Conservation (phyloP, 2,888 invertebrate genomes). For the Plusia festucae region DNA sequence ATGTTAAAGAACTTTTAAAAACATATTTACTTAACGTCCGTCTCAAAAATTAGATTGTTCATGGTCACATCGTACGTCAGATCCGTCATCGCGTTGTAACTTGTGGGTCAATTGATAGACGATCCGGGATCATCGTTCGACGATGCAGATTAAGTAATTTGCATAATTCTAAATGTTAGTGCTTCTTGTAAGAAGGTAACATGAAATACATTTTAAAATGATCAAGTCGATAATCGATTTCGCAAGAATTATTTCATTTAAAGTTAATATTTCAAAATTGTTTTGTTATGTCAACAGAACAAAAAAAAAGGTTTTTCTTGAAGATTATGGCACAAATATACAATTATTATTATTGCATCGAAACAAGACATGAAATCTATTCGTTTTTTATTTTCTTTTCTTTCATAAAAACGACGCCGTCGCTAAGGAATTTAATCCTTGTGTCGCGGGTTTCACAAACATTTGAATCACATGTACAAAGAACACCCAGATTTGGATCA, state of each 20-base stretch:
- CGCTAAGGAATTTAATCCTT: no score
- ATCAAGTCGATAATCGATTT: neutral
- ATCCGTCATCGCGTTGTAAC: constrained; percentile 22
- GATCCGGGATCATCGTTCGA: constrained; percentile 39
- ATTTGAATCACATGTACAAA: no score
- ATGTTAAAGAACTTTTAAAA: neutral
- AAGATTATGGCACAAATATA: neutral
- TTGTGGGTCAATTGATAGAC: constrained; percentile 2
- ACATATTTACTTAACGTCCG: neutral
- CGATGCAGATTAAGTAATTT: constrained; percentile 17
- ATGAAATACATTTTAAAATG: neutral
- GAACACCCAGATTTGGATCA: no score
- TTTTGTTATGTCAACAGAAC: no score
- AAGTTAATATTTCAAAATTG: no score
- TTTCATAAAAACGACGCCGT: no score
- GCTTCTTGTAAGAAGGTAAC: neutral
- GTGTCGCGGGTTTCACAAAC: no score
- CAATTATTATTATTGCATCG: neutral
- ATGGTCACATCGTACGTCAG: constrained; percentile 26
- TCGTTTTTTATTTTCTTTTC: no score
- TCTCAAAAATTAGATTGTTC: constrained; percentile 29
- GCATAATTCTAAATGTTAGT: constrained; percentile 21
- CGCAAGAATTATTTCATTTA: no score
- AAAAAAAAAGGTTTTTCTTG: no score
- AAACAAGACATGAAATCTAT: neutral